Evolutionary conservation across 2,888 invertebrate genomes (phyloP).

Genomic region (Melinopterus prodromus): DNA sequence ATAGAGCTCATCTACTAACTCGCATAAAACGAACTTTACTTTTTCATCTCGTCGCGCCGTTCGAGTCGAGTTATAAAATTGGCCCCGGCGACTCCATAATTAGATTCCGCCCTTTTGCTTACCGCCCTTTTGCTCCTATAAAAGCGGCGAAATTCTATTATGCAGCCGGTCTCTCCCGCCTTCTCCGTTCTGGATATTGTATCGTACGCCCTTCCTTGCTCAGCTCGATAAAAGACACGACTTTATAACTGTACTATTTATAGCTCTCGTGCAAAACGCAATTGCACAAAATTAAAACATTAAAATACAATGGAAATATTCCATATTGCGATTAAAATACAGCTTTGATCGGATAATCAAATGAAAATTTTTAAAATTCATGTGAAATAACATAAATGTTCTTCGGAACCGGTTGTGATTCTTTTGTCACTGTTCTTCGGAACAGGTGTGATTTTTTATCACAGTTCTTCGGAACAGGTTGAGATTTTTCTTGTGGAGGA

Average conservation of each 20-base stretch:
- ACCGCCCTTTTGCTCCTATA: constrained; percentile 4
- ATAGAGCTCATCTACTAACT: constrained; percentile 4
- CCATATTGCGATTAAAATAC: neutral
- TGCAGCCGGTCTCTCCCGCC: neutral
- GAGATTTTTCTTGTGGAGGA: too few species aligned
- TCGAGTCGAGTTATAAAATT: constrained; percentile 4
- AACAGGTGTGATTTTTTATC: too few species aligned
- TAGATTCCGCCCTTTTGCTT: constrained; percentile 4
- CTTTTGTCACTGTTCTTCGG: too few species aligned
- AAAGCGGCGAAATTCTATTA: neutral
- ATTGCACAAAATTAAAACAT: neutral
- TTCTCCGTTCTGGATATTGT: neutral
- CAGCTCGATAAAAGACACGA: neutral
- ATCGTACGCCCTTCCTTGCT: neutral
- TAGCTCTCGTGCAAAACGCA: neutral
- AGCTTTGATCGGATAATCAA: neutral
- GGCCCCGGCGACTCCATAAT: constrained; percentile 4
- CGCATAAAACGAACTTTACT: neutral
- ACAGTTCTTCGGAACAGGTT: too few species aligned
- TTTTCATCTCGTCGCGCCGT: constrained; percentile 4
- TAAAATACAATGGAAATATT: neutral
- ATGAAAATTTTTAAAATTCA: neutral
- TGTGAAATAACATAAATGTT: too few species aligned
- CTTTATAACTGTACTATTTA: neutral
- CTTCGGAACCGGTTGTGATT: too few species aligned